A percentile compares a stretch with the other conserved stretches of the same genome.
phyloP scores from a whole-genome alignment of 1,140 invertebrate species.

The Artemia franciscana region DNA sequence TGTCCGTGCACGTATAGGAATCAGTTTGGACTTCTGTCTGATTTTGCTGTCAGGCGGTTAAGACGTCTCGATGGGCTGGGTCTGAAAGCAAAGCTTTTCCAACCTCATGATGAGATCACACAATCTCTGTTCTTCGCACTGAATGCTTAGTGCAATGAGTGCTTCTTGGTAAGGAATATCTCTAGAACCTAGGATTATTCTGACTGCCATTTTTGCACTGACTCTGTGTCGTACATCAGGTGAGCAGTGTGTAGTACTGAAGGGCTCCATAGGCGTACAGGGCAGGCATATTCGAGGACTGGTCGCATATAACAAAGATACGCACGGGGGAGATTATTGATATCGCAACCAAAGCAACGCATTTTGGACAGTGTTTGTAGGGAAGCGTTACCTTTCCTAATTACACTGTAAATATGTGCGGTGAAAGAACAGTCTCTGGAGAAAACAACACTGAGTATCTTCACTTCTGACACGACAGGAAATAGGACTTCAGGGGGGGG shows the following conservation, averaged over 20 bases:
- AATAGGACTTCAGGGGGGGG: background rate
- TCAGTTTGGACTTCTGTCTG: too few relatives aligned
- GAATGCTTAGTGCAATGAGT: background rate
- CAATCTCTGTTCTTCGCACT: background rate
- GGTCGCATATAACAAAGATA: too few relatives aligned
- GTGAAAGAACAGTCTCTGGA: background rate
- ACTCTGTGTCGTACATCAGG: too few relatives aligned
- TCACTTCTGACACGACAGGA: background rate
- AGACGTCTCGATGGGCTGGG: too few relatives aligned
- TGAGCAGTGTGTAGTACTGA: background rate
- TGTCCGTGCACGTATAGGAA: too few relatives aligned
- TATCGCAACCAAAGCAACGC: background rate
- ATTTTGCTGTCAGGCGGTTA: too few relatives aligned
- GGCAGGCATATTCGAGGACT: background rate
- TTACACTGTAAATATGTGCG: background rate
- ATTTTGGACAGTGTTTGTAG: too few relatives aligned
- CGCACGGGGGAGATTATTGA: background rate
- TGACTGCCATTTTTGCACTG: background rate
- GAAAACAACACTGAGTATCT: too few relatives aligned
- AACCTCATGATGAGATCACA: background rate
- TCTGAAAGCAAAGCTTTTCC: too few relatives aligned
- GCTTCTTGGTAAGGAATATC: background rate
- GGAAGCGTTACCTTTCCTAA: background rate
- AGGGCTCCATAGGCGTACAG: background rate
- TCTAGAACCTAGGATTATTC: background rate